Evolutionary conservation across 2,113 vertebrate genomes (phyloP), one percentile per base, ranked within the genome.

Genomic region (Pleuronectes platessa): DNA sequence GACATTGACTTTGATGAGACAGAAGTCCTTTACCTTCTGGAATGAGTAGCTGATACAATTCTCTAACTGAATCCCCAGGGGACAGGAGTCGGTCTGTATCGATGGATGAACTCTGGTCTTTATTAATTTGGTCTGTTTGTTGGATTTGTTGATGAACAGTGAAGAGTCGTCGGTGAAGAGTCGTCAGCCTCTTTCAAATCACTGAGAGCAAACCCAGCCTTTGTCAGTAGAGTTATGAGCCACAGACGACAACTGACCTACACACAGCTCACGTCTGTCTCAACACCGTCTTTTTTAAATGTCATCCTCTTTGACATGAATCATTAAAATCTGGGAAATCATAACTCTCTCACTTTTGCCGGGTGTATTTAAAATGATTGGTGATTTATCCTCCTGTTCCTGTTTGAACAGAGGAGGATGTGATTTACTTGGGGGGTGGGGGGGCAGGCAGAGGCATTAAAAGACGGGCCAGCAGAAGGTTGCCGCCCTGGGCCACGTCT

Each of bases 271-370:
- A 0, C 31, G 55, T 67, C n/a, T 3, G 10, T 21, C 31, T 37
- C 20, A 11, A 11, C 56, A 68, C 20, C 56, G 1, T 31, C 6
- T 31, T 31, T 31, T 15, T 42, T 20, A 64, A 24, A 61, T 42
- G 81, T 75, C 58, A 17, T 6, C 42, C 40, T 56, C 27, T 3
- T n/a, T 15, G 7, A 70, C 58, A 81, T 59, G 1, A 83, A 79
- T 84, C 56, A 76, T 78, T 83, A 47, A 68, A 75, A 76, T 62
- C 47, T 15, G 17, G 69, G 9, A 68, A 62, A 51, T 69, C 7
- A 4, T 35, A 51, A 78, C 71, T 82, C 55, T 13, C 54, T 62
- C 66, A 18, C 60, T 79, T 79, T 62, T 77, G 47, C 59, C 8
- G 51, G 55, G 0, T 9, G 53, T 61, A 5, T 60, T 76, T 66